phyloP scores from a whole-genome alignment of 1,140 invertebrate genomes.

The Ceratosolen solmsi region DNA sequence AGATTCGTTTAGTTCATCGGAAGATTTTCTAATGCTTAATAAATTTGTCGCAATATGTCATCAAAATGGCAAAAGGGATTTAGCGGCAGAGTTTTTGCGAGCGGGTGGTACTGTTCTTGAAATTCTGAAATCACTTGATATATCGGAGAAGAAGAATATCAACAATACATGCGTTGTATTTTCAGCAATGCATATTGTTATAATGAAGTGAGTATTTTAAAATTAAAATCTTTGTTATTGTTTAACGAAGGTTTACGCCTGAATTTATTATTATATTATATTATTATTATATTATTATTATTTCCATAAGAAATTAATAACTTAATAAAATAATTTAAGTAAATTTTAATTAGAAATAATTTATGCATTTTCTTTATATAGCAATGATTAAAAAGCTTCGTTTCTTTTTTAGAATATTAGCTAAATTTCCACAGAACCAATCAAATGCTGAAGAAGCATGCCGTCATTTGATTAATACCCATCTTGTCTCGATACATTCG shows the following conservation, averaged over 20 bases:
- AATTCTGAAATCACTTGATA: conserved; percentile 76
- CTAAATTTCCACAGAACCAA: conserved; percentile 76
- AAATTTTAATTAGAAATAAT: too few species aligned
- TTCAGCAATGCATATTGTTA: conserved; percentile 77
- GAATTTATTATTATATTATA: too few species aligned
- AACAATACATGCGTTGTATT: conserved; percentile 75
- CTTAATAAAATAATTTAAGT: too few species aligned
- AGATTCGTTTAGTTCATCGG: conserved; percentile 50
- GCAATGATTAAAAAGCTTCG: conserved; percentile 16
- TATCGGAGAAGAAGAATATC: conserved; percentile 75
- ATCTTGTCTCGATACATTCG: conserved; percentile 77
- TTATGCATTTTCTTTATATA: too few species aligned
- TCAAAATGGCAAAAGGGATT: conserved; percentile 69
- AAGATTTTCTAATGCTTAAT: conserved; percentile 48
- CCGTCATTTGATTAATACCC: conserved; percentile 79
- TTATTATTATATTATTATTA: too few species aligned
- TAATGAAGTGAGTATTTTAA: conserved; percentile 73
- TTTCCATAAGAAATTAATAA: too few species aligned
- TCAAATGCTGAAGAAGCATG: conserved; percentile 78
- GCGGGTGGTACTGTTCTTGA: conserved; percentile 79
- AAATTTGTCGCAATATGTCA: conserved; percentile 58
- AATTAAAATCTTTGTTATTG: not conserved
- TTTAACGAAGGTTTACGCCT: too few species aligned
- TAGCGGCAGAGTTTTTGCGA: conserved; percentile 78
- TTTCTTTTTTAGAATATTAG: conserved; percentile 72